A percentile compares a stretch with the other conserved stretches of the same genome.
These are phyloP conservation scores for Homarus americanus DNA, from an alignment of 1,140 invertebrate species.

Conservation along the genomic window DNA sequence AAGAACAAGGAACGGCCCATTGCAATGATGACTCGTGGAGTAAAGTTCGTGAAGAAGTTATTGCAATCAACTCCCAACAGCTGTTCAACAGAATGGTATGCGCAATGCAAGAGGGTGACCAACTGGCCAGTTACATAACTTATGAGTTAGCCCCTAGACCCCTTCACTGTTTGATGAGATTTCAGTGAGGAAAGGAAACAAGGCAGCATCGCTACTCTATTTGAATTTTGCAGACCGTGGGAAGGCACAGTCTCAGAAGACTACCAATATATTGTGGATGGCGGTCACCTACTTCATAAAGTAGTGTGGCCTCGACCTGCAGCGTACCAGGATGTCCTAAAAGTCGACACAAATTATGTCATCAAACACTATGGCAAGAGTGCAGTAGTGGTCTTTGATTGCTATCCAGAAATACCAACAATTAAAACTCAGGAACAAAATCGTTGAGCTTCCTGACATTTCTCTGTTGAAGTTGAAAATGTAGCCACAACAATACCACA, in stretches of 20 bases:
- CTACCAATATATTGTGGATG: constrained; percentile 43
- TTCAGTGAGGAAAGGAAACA: constrained; percentile 47
- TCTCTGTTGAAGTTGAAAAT: too few relatives aligned
- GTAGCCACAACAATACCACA: constrained; percentile 17
- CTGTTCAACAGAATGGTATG: constrained; percentile 32
- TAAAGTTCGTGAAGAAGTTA: constrained; percentile 31
- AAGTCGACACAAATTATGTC: constrained; percentile 26
- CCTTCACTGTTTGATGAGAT: constrained; percentile 46
- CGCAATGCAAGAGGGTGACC: too few relatives aligned
- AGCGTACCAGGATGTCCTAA: constrained; percentile 27
- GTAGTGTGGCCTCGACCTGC: constrained; percentile 38
- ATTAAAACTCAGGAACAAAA: constrained; percentile 39
- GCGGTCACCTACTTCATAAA: constrained; percentile 36
- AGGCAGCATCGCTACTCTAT: constrained; percentile 41
- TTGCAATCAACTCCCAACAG: constrained; percentile 28
- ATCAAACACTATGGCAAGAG: constrained; percentile 36
- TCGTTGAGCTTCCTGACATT: constrained; percentile 25
- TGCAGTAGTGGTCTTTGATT: constrained; percentile 39
- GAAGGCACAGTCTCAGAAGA: constrained; percentile 22
- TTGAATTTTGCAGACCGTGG: constrained; percentile 34
- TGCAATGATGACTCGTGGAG: constrained; percentile 28
- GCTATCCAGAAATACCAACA: constrained; percentile 45
- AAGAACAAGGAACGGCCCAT: constrained; percentile 23
- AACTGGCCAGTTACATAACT: neutral
- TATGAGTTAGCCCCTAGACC: too few relatives aligned